Conservation (phyloP, 2,797 vertebrate genomes). For the Chaenodraco wilsoni region DNA sequence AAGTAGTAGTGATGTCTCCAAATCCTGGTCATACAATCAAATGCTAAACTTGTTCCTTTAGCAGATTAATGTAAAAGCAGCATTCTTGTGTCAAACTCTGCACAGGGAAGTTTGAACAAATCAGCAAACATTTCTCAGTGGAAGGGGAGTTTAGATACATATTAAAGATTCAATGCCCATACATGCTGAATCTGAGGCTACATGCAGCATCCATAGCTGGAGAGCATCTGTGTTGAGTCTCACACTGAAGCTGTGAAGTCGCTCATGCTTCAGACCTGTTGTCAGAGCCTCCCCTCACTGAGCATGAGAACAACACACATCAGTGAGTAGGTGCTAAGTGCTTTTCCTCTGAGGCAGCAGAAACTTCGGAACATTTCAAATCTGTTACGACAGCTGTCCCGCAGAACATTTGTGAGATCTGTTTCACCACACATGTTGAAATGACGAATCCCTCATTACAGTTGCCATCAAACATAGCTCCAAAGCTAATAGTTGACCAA, state of each 20-base stretch:
- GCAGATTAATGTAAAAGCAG: background rate
- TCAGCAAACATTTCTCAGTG: background rate
- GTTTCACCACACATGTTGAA: constrained; percentile 74
- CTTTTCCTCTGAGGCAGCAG: constrained; percentile 60
- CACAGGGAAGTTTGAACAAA: background rate
- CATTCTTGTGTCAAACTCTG: too few relatives aligned
- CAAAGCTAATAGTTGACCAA: constrained; percentile 76
- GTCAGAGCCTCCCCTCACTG: constrained; percentile 49
- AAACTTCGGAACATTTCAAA: constrained; percentile 73
- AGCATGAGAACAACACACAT: constrained; percentile 67
- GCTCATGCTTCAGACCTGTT: constrained; percentile 59
- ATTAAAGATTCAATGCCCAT: background rate
- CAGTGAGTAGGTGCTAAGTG: constrained; percentile 63
- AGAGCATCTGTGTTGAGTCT: constrained; percentile 29
- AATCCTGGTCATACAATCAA: background rate
- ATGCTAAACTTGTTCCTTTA: background rate
- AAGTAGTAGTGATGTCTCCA: background rate
- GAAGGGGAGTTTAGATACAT: background rate
- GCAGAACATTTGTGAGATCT: constrained; percentile 62
- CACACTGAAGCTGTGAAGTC: constrained; percentile 40
- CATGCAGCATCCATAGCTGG: constrained; percentile 11
- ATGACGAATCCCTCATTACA: constrained; percentile 72
- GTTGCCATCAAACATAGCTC: constrained; percentile 74
- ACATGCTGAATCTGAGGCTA: constrained; percentile 8
- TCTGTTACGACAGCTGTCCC: constrained; percentile 71